A percentile compares a stretch with the other conserved stretches of the same genome.
phyloP scores from a whole-genome alignment of 64 coral and sea anemone genomes.

The Montipora cactus region DNA sequence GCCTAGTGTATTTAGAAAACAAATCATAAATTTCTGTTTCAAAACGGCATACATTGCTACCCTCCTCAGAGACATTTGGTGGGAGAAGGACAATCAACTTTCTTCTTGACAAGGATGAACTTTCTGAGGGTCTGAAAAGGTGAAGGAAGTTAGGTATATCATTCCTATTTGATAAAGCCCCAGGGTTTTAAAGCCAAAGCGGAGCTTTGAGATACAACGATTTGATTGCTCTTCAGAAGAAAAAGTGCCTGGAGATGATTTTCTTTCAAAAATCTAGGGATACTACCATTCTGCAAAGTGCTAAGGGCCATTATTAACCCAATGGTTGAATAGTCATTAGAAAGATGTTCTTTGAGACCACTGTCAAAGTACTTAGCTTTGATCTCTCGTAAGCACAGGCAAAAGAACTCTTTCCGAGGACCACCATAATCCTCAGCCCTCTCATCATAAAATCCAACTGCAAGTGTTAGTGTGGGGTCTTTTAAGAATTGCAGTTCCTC shows the following conservation, averaged over 20 bases:
- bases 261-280: constrained; percentile 61
- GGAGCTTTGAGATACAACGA: constrained; percentile 35
- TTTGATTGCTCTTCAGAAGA: constrained; percentile 33
- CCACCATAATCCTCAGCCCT: no score
- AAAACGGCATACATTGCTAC: constrained; percentile 27
- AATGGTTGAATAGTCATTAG: constrained; percentile 25
- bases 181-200: constrained; percentile 47
- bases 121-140: constrained; percentile 33
- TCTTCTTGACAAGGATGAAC: neutral
- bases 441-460: no score
- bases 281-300: constrained; percentile 42
- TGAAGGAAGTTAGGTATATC: constrained; percentile 46
- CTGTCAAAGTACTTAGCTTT: no score
- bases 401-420: no score
- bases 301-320: constrained; percentile 64
- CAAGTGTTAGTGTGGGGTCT: constrained; percentile 27
- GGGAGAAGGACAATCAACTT: constrained; percentile 21
- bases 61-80: constrained; percentile 54
- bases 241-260: constrained; percentile 29
- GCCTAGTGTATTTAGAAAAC: constrained; percentile 12
- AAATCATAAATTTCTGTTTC: constrained; percentile 30
- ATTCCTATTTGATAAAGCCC: constrained; percentile 52
- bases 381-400: no score
- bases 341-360: constrained; percentile 4
- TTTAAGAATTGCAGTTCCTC: neutral